These are phyloP conservation scores for Mus spretus DNA, from an alignment of 2,797 vertebrate species.

Conservation along the genomic window DNA sequence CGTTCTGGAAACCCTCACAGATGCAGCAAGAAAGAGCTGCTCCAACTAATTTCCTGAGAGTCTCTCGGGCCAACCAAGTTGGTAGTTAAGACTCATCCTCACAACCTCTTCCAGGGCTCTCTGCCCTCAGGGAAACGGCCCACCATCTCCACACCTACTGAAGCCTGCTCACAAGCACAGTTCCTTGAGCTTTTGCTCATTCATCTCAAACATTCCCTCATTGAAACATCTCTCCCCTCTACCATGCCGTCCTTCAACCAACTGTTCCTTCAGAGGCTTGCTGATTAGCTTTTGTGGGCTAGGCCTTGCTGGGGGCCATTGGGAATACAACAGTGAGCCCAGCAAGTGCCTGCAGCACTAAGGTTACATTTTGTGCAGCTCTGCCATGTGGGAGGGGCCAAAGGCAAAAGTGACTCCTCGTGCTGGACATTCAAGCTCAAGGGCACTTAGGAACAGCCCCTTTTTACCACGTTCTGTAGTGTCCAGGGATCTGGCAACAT, in stretches of 20 bases:
- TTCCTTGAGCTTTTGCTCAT: background rate
- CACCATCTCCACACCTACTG: background rate
- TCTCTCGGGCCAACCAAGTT: background rate
- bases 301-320: background rate
- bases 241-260: background rate
- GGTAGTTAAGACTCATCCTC: background rate
- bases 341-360: background rate
- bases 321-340: background rate
- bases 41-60: background rate
- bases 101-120: background rate
- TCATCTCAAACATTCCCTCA: background rate
- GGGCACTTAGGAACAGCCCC: background rate
- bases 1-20: background rate
- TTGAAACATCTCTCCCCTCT: background rate
- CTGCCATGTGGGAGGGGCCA: no score
- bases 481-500: background rate
- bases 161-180: accelerated
- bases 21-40: background rate
- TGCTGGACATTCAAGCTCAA: background rate
- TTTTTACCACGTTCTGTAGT: background rate
- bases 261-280: background rate
- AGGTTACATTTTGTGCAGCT: background rate
- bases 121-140: background rate
- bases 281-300: background rate
- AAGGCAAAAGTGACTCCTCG: background rate